A percentile compares a stretch with the other conserved stretches of the same genome.
These are phyloP conservation scores for Euura saliciscinereae DNA, from an alignment of 1,140 invertebrate species.

Conservation along the genomic window DNA sequence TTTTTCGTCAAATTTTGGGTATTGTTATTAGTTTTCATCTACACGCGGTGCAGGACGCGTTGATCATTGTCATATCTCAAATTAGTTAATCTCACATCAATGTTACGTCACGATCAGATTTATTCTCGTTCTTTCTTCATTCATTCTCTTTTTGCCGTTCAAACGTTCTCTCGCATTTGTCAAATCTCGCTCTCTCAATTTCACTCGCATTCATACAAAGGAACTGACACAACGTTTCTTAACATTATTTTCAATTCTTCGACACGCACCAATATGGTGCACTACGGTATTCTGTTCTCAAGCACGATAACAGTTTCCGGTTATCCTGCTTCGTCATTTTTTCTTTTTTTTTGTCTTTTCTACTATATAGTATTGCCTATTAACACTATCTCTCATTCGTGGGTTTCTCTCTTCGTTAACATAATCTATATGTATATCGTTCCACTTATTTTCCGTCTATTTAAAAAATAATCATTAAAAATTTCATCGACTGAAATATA, in stretches of 20 bases:
- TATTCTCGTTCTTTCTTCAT: background rate
- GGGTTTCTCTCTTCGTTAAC: too few species aligned
- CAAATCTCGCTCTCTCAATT: background rate
- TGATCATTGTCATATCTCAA: background rate
- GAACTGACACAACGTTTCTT: constrained; percentile 4
- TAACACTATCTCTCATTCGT: too few species aligned
- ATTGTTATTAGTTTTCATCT: too few species aligned
- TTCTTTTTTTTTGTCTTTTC: background rate
- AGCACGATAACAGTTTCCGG: background rate
- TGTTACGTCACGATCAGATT: background rate
- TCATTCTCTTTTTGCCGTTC: background rate
- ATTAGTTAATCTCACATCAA: background rate
- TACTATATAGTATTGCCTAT: too few species aligned
- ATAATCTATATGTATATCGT: too few species aligned
- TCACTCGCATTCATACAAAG: background rate
- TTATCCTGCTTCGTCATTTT: background rate
- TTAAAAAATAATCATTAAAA: background rate
- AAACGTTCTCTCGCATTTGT: background rate
- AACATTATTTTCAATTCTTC: constrained; percentile 2
- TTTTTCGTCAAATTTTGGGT: background rate
- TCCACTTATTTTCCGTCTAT: too few species aligned
- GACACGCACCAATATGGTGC: constrained; percentile 6
- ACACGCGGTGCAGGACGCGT: too few species aligned
- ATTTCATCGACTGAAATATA: background rate
- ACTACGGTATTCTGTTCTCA: background rate